Evolutionary conservation across 2,888 invertebrate genomes (phyloP), one percentile per base, ranked within the genome.

Genomic region (Morpho helenor): DNA sequence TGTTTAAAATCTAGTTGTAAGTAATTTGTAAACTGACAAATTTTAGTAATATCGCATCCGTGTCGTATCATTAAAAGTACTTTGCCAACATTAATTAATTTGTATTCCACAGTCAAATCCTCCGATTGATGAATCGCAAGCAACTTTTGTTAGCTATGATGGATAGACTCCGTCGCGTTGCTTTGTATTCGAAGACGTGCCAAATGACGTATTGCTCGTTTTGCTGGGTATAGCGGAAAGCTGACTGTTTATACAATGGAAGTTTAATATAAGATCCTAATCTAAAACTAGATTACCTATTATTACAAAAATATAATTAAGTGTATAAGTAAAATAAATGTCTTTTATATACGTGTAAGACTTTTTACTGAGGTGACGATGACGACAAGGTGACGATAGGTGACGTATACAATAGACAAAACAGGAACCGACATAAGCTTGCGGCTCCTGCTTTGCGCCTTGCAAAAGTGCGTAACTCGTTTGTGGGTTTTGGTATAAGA

Each of bases 101-200:
- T 70, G 68, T 71, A 74, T 75, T 75, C 74, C 74, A 76, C 75
- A 74, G 73, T 68, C 72, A 69, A 73, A 73, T 68, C 73, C 68
- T 61, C 46, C 73, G 70, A 75, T 79, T 72, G 73, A 74, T 72
- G 68, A 69, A 72, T 74, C 64, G 61, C 52, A 55, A 45, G 50
- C 48, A 61, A 69, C 64, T 68, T 69, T 67, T 65, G 67, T 64
- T 63, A 49, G 64, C 54, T 54, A 55, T 68, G 66, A 70, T 67
- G 63, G 66, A 71, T 69, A 63, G 66, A 62, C 53, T 49, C 47
- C 54, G 45, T 56, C 8, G 41, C 57, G 61, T 55, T 66, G 59
- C 61, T 61, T 57, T 63, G 62, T 62, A 23, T 48, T 51, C 6
- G 47, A 48, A 54, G 56, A 62, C 55, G 62, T 45, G 56, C 52